These are phyloP conservation scores for Nasonia longicornis DNA, from an alignment of 1,140 invertebrate genomes.

Conservation along the genomic window DNA sequence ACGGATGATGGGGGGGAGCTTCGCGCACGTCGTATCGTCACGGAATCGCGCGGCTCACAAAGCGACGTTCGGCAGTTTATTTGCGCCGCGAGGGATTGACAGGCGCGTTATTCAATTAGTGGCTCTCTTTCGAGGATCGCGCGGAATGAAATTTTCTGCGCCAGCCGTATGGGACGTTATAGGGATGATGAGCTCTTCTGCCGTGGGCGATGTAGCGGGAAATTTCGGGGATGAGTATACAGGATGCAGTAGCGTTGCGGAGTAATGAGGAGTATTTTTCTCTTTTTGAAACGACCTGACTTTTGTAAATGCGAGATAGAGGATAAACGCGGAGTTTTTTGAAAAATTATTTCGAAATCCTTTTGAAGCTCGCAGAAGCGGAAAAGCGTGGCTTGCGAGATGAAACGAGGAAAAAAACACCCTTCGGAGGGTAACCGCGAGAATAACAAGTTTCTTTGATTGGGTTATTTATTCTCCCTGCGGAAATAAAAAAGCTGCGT, in stretches of 20 bases:
- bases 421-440: no score
- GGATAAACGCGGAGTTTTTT: neutral
- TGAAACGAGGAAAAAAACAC: no score
- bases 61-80: slow-evolving; percentile 30
- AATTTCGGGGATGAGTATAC: neutral
- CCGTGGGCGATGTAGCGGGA: neutral
- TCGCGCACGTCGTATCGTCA: slow-evolving; percentile 43
- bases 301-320: neutral
- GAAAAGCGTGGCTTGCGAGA: no score
- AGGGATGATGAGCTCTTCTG: neutral
- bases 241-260: neutral
- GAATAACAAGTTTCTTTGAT: neutral
- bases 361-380: neutral
- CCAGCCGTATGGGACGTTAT: neutral
- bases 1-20: slow-evolving; percentile 36
- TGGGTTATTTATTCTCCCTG: neutral
- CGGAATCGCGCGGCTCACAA: slow-evolving; percentile 28
- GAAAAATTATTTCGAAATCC: neutral
- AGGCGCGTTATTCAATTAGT: slow-evolving; percentile 35
- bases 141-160: slow-evolving; percentile 31
- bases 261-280: neutral
- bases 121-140: slow-evolving; percentile 8
- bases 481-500: neutral
- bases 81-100: slow-evolving; percentile 17
- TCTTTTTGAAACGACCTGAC: neutral